phyloP scores from a whole-genome alignment of 2,888 invertebrate species.

The Philhelius pedissequus region DNA sequence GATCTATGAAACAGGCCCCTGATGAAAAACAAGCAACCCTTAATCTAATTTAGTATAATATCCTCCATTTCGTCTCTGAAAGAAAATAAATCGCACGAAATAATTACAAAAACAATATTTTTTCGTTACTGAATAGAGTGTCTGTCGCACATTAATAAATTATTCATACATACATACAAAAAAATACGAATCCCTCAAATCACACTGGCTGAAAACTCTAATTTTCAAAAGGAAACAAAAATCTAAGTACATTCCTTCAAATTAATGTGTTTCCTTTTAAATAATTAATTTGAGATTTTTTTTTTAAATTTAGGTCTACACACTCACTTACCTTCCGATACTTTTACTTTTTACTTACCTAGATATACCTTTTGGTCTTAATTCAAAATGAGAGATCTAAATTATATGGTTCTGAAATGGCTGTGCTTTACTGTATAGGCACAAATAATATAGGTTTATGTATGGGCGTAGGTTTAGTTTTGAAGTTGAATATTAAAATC shows the following conservation, averaged over 20 bases:
- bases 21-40: no score
- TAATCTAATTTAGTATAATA: no score
- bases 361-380: background rate
- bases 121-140: no score
- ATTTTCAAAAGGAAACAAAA: background rate
- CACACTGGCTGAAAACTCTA: background rate
- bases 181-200: background rate
- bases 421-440: background rate
- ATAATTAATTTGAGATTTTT: constrained; percentile 4
- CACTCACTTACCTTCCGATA: background rate
- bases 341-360: background rate
- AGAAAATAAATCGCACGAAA: no score
- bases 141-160: no score
- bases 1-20: no score
- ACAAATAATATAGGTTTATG: background rate
- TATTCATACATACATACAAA: background rate
- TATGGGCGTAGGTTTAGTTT: background rate
- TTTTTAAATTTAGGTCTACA: background rate
- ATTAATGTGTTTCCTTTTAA: constrained; percentile 11
- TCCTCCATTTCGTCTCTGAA: no score
- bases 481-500: background rate
- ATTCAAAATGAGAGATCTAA: background rate
- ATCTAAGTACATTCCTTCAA: background rate
- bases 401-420: background rate
- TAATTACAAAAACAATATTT: no score